Evolutionary conservation across 2,113 vertebrate species (phyloP), one percentile per base, ranked within the genome.

Genomic region (Apteryx owenii): DNA sequence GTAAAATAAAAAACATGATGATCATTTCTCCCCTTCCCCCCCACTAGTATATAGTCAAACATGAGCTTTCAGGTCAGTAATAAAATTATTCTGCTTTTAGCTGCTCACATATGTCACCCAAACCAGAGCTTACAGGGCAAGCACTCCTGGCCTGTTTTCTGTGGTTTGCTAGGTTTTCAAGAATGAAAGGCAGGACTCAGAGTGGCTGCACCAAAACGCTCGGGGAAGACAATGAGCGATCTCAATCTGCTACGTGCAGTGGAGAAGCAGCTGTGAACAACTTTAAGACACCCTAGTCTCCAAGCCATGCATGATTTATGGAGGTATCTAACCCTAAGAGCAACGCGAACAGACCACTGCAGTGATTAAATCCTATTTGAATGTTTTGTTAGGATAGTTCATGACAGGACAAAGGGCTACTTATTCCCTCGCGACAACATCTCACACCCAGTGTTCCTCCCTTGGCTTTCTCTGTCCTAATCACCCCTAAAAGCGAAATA

Each of bases 231-330:
- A 89, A 22, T 89, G 85, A 95, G 78, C 77, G 89, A 85, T 97
- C 81, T 75, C 20, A 64, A 25, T 94, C 64, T 81, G 70, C 54
- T 78, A 28, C 69, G 61, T 51, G 79, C 71, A 62, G 75, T n/a
- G 29, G 79, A 91, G 81, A 93, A 96, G 94, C 94, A 91, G 79
- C 95, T 91, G 87, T 89, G 94, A 94, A 76, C 79, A 95, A 95
- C 87, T 96, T 83, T 81, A 50, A 92, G 84, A 38, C 79, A 75
- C 60, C 76, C 71, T 64, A 2, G 89, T 81, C 96, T 96, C 95
- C 93, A 94, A 94, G 81, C 93, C 56, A 95, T 97, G 88, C 94
- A 96, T 97, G 96, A 97, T 97, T 97, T 97, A 97, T 97, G 91
- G 91, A n/a, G 89, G 71, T 88, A 93, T 88, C 87, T 97, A 95